phyloP scores from a whole-genome alignment of 2,113 vertebrate species.

The Xerus inauris region DNA sequence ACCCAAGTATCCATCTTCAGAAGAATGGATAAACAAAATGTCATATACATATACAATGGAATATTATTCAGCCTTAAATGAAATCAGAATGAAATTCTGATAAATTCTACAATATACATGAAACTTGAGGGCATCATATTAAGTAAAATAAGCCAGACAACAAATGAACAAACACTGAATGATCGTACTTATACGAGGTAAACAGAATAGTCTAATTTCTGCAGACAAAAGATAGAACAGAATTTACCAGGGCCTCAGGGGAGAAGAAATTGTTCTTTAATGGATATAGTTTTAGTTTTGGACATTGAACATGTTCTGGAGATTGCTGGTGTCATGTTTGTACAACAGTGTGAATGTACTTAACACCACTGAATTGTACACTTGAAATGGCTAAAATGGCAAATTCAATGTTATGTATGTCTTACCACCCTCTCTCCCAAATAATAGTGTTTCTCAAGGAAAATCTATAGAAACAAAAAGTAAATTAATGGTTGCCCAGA shows the following conservation, averaged over 20 bases:
- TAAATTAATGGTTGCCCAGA: neutral
- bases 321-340: too few relatives aligned
- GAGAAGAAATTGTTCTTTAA: too few relatives aligned
- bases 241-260: neutral
- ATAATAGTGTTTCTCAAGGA: neutral
- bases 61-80: too few relatives aligned
- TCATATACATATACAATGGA: neutral
- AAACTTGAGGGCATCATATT: neutral
- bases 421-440: neutral
- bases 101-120: neutral
- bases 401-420: neutral
- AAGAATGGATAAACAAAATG: neutral
- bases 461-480: neutral
- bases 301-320: too few relatives aligned
- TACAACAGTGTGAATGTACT: too few relatives aligned
- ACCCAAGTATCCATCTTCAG: neutral
- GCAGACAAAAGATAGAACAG: neutral
- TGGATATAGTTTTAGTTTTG: too few relatives aligned
- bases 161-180: neutral
- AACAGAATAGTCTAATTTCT: neutral
- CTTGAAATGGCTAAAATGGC: neutral
- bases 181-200: neutral
- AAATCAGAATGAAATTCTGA: neutral
- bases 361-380: too few relatives aligned
- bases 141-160: neutral